These are phyloP conservation scores for Trichechus manatus DNA, from an alignment of 2,113 vertebrate species.

Conservation along the genomic window DNA sequence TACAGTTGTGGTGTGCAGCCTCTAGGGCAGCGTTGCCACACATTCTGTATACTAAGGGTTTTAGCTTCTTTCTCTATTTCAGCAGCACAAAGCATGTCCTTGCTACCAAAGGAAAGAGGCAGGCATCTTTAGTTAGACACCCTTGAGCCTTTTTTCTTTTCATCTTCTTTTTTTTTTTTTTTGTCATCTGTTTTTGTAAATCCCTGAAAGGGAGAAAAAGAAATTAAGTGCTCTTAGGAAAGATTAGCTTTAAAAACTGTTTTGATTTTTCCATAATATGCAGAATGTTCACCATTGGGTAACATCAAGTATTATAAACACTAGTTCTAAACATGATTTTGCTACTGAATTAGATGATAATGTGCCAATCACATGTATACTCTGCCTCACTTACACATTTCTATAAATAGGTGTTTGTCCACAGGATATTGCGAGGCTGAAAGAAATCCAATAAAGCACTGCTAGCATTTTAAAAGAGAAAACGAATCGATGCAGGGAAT, in stretches of 20 bases:
- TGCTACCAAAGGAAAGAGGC: conserved; percentile 1
- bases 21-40: conserved; percentile 66
- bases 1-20: background rate
- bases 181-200: background rate
- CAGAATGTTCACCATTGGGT: background rate
- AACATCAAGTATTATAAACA: conserved; percentile 37
- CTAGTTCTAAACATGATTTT: conserved; percentile 2
- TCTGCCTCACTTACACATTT: background rate
- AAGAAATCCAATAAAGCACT: conserved; percentile 8
- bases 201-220: background rate
- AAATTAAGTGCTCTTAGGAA: conserved; percentile 20
- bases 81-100: background rate
- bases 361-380: background rate
- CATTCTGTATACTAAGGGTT: conserved; percentile 65
- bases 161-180: background rate
- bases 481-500: background rate
- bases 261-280: background rate
- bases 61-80: background rate
- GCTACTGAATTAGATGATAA: background rate
- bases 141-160: background rate
- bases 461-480: conserved; percentile 7
- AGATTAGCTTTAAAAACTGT: conserved; percentile 22
- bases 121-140: background rate
- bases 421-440: background rate
- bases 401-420: background rate